A percentile compares a stretch with the other conserved stretches of the same genome.
These are phyloP conservation scores for Conus canariensis DNA, from an alignment of 2,888 invertebrate species.

Conservation along the genomic window DNA sequence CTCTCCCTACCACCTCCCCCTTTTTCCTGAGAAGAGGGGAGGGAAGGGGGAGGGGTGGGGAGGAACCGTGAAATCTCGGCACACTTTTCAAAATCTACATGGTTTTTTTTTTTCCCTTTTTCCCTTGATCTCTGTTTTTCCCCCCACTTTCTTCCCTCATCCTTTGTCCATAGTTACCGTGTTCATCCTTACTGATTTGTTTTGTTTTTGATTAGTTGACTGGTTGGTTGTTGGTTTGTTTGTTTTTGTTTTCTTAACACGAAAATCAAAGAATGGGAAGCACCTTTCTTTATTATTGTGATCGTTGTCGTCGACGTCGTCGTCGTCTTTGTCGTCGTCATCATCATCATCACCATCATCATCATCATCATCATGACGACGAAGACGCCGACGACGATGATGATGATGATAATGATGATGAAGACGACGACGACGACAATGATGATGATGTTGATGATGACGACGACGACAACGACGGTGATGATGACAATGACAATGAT, in stretches of 20 bases:
- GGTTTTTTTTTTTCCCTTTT: background rate
- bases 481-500: background rate
- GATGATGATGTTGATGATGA: background rate
- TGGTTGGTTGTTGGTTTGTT: background rate
- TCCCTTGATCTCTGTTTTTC: background rate
- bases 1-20: background rate
- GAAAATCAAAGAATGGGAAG: no score
- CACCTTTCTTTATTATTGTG: no score
- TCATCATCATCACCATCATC: no score
- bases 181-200: no score
- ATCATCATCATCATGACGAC: no score
- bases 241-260: background rate
- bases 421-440: background rate
- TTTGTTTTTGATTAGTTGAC: background rate
- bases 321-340: no score
- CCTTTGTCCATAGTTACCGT: background rate
- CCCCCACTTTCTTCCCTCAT: background rate
- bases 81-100: no score
- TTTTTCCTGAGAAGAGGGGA: no score
- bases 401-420: background rate
- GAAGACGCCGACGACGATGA: no score
- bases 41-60: no score
- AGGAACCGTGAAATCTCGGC: no score
- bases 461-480: background rate
- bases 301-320: no score